Conservation (phyloP, 2,888 invertebrate species). For the Euphydryas editha region DNA sequence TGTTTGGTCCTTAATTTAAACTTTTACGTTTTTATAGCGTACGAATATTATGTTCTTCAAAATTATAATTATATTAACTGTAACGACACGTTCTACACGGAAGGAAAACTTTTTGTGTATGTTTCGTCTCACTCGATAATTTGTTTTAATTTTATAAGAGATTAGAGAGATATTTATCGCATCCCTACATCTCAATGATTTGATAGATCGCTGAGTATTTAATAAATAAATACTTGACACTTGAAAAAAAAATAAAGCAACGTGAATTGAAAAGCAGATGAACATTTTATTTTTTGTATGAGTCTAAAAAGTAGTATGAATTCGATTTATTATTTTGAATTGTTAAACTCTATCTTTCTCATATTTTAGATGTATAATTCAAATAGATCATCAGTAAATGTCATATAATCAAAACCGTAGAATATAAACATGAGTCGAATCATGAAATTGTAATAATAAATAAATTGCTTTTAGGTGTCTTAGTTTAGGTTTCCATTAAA, state of each 20-base stretch:
- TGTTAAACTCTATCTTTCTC: no score
- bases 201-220: no score
- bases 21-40: background rate
- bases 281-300: no score
- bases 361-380: no score
- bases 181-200: no score
- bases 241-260: no score
- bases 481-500: constrained; percentile 1
- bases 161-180: background rate
- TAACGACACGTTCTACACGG: background rate
- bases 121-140: background rate
- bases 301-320: no score
- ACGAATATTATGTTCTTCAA: background rate
- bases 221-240: no score
- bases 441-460: background rate
- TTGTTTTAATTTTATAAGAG: background rate
- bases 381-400: background rate
- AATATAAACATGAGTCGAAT: background rate
- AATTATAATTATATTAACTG: background rate
- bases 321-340: no score
- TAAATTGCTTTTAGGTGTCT: background rate
- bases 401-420: background rate
- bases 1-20: constrained; percentile 1
- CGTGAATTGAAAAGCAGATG: no score
- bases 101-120: background rate